Evolutionary conservation across 2,113 vertebrate genomes (phyloP), one percentile per base, ranked within the genome.

Genomic region (Capreolus pygargus): DNA sequence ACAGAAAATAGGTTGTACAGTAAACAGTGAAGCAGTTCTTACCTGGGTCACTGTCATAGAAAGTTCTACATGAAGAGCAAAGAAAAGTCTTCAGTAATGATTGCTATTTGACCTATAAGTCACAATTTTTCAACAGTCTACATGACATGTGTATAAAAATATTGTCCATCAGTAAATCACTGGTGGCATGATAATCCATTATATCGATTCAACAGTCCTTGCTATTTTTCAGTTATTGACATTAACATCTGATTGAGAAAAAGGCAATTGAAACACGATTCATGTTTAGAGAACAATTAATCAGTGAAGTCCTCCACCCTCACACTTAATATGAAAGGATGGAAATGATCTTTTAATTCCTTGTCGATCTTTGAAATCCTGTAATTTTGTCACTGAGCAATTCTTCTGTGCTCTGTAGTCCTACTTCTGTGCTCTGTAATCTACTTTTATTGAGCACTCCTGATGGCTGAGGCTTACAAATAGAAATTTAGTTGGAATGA

Each of bases 251-350:
- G 33, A 94, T 12, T 83, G 39, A 96, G 61, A 79, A 96, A 70
- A 98, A 97, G 36, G 1, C 10, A 95, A 70, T 9, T 89, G 70
- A 95, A 94, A 97, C 19, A 58, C 12, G 28, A 84, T 50, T 84
- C 16, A 55, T 93, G 4, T 58, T 93, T 83, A 90, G 8, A 70
- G 28, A 83, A 92, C 14, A 88, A 52, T 67, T 43, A 91, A 83
- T 54, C 23, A 50, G n/a, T 28, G 8, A 84, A 45, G 14, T 13
- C 33, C 52, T 58, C 14, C 7, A 58, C 52, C 61, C 10, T 79
- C 17, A 86, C 33, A 21, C 4, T 19, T n/a, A 57, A 58, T 30
- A 85, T 47, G 8, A 90, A 54, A 86, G 30, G 57, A 76, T 28
- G 17, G 27, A 76, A 30, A 86, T 33, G 10, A 50, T 88, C 33